phyloP scores from a whole-genome alignment of 2,113 vertebrate genomes.

The Eptatretus burgeri region DNA sequence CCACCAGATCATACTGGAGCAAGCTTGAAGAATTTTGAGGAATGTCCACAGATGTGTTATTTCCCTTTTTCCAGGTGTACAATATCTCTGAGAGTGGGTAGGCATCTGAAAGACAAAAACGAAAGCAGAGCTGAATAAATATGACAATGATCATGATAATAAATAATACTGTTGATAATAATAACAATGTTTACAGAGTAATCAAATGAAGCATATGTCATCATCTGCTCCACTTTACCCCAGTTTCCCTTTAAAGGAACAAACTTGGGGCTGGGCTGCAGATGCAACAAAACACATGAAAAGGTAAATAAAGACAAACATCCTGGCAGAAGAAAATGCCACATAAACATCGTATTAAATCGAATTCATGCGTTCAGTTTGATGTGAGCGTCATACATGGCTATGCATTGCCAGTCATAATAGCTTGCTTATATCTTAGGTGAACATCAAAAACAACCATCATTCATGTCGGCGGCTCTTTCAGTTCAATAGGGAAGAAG shows the following conservation, averaged over 20 bases:
- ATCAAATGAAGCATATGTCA: background rate
- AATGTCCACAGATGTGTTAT: slow-evolving; percentile 28
- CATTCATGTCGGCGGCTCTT: too few species aligned
- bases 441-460: too few species aligned
- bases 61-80: slow-evolving; percentile 38
- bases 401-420: too few species aligned
- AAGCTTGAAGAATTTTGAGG: slow-evolving; percentile 32
- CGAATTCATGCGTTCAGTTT: too few species aligned
- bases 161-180: background rate
- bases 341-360: too few species aligned
- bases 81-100: slow-evolving; percentile 35
- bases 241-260: slow-evolving; percentile 6
- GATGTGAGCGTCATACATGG: too few species aligned
- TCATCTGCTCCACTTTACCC: background rate
- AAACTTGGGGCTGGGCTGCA: slow-evolving; percentile 7
- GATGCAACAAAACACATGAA: slow-evolving; percentile 1
- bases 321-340: too few species aligned
- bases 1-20: slow-evolving; percentile 33
- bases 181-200: background rate
- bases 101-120: slow-evolving; percentile 17
- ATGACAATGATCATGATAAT: slow-evolving; percentile 1
- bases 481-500: too few species aligned
- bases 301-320: too few species aligned
- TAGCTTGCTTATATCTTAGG: too few species aligned
- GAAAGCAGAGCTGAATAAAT: background rate